Evolutionary conservation across 2,888 invertebrate species (phyloP).

Genomic region (Miltochrista miniata): DNA sequence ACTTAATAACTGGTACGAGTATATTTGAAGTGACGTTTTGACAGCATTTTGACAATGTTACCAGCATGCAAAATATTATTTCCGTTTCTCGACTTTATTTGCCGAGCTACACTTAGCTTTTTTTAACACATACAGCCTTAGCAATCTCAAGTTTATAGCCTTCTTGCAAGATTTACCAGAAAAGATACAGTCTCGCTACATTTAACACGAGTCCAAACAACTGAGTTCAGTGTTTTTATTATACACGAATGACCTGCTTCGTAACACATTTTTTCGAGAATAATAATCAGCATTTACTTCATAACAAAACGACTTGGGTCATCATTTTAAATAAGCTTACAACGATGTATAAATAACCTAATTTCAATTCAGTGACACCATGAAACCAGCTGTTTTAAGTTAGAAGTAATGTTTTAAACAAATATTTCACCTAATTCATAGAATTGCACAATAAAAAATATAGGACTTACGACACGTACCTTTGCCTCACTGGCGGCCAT

Average conservation of each 20-base stretch:
- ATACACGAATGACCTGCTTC: not conserved
- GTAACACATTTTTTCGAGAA: not conserved
- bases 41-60: no score
- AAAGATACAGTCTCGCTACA: not conserved
- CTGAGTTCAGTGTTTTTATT: not conserved
- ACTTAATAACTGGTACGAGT: no score
- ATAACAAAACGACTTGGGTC: no score
- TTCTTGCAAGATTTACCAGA: not conserved
- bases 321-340: not conserved
- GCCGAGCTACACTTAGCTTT: no score
- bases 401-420: not conserved
- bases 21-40: no score
- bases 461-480: conserved; percentile 38
- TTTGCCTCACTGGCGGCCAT: conserved; percentile 44
- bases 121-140: no score
- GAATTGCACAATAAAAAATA: conserved; percentile 26
- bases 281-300: no score
- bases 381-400: not conserved
- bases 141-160: not conserved
- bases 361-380: no score
- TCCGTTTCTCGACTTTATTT: no score
- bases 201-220: not conserved
- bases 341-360: no score
- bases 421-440: conserved; percentile 10
- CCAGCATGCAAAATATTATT: no score